Evolutionary conservation across 2,888 invertebrate genomes (phyloP), one percentile per base, ranked within the genome.

Genomic region (Osmoderma eremita): DNA sequence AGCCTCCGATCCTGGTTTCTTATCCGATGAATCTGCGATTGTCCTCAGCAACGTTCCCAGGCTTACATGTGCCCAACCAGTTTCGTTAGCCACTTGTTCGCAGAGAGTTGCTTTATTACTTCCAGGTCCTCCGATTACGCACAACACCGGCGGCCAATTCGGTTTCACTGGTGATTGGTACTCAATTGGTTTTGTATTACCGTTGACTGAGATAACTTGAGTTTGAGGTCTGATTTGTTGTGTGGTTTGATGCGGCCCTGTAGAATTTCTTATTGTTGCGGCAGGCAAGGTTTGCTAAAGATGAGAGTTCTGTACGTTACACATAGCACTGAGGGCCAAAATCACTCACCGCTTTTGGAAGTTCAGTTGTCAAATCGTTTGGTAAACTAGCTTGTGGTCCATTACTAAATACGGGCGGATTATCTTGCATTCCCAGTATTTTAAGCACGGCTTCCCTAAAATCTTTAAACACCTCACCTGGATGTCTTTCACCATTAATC

Each of bases 401-500:
- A 76, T 88, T 88, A 69, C 86, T 82, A 56, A 86, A 86, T 73
- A 86, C 85, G 1, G 85, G 82, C 75, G 88, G 87, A 75, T 89
- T 89, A 77, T 90, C 91, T 72, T 88, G 86, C 48, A 87, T 84
- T 20, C 91, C 91, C 17, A 95, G 83, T 76, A 93, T 91, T 78
- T 90, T 88, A 73, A 93, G 88, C 6, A 94, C 88, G 1, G 92
- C 90, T 8, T 89, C 86, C 61, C 92, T 88, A 81, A 95, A 94
- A 82, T 95, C 95, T 77, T 89, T 88, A 83, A 94, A 95, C 8
- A 95, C 94, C 76, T 94, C 94, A 38, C 88, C 88, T 0, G 94
- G 95, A 75, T 93, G 91, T 63, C 95, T 85, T 82, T 95, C 95
- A 5, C 95, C 95, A 77, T 94, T 94, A 13, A 95, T 90, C 94